A percentile compares a stretch with the other conserved stretches of the same genome.
Evolutionary conservation across 1,140 invertebrate genomes (phyloP).

Genomic region (Psilanteris sp.): DNA sequence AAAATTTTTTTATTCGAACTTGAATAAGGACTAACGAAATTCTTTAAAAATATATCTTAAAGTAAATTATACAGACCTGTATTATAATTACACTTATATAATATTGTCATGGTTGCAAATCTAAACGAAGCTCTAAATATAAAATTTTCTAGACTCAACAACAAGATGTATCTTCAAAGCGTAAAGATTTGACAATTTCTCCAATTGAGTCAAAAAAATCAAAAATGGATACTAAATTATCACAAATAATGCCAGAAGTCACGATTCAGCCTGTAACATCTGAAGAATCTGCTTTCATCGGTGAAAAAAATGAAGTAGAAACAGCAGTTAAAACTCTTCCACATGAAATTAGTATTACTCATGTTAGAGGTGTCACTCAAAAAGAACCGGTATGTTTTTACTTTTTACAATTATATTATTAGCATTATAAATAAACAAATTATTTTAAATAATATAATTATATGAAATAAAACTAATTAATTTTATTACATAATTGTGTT

Average conservation of each 20-base stretch:
- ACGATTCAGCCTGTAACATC: slow-evolving; percentile 74
- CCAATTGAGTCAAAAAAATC: slow-evolving; percentile 74
- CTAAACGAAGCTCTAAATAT: not conserved
- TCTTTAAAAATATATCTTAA: no score
- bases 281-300: slow-evolving; percentile 68
- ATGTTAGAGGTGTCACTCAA: slow-evolving; percentile 57
- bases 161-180: slow-evolving; percentile 61
- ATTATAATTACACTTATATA: not conserved
- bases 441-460: not conserved
- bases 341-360: slow-evolving; percentile 77
- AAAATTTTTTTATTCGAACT: no score
- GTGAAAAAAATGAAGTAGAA: slow-evolving; percentile 49
- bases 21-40: no score
- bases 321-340: slow-evolving; percentile 76
- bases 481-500: no score
- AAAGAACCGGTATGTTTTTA: slow-evolving; percentile 5
- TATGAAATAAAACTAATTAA: no score
- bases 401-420: not conserved
- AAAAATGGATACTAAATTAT: slow-evolving; percentile 73
- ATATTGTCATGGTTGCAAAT: no score
- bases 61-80: no score
- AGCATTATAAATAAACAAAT: not conserved
- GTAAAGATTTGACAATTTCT: slow-evolving; percentile 72
- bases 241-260: slow-evolving; percentile 74
- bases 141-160: slow-evolving; percentile 43